phyloP scores from a whole-genome alignment of 2,888 invertebrate species.

The Plebejus melissa region DNA sequence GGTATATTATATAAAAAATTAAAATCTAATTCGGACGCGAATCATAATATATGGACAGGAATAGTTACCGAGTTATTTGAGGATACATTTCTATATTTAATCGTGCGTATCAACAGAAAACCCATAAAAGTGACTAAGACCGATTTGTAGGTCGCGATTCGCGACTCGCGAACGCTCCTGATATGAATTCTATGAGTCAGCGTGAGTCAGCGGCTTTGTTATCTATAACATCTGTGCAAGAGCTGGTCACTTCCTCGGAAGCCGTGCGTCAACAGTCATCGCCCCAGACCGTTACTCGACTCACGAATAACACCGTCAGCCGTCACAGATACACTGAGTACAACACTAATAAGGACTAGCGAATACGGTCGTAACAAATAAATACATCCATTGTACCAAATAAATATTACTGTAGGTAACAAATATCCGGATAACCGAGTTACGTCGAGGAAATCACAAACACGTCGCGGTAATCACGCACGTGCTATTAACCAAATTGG shows the following conservation, averaged over 20 bases:
- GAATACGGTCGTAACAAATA: conserved; percentile 4
- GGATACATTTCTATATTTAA: background rate
- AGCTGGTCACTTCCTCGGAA: conserved; percentile 50
- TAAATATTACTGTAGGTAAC: background rate
- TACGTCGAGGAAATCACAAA: background rate
- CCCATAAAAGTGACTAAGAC: conserved; percentile 19
- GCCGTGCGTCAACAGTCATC: conserved; percentile 72
- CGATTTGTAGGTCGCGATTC: conserved; percentile 22
- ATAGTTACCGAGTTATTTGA: background rate
- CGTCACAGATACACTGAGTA: conserved; percentile 27
- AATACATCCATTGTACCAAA: conserved; percentile 8
- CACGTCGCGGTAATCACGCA: background rate
- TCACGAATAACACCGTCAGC: conserved; percentile 33
- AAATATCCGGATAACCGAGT: background rate
- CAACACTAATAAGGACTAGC: conserved; percentile 18
- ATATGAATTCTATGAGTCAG: conserved; percentile 57
- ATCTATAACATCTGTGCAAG: conserved; percentile 56
- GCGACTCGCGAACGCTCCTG: conserved; percentile 37
- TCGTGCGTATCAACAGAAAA: conserved; percentile 20
- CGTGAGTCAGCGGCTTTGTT: conserved; percentile 58
- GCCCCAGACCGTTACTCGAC: conserved; percentile 64
- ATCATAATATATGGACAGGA: background rate
- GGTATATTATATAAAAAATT: background rate
- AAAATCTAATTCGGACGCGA: background rate
- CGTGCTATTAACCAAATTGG: background rate